phyloP scores from a whole-genome alignment of 2,797 vertebrate genomes.

The Sebastes oblongus region DNA sequence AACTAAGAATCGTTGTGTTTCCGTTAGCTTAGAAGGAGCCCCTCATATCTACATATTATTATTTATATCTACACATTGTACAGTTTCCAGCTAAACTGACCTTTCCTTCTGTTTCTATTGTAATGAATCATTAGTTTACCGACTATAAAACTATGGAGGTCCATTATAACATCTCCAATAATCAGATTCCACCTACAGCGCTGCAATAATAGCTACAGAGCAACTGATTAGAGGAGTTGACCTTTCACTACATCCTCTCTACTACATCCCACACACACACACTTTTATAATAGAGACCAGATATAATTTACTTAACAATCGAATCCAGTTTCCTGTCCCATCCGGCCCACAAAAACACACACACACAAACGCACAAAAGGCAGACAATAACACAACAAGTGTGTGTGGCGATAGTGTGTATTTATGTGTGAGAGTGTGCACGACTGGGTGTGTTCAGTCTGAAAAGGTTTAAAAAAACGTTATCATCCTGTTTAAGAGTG shows the following conservation, averaged over 20 bases:
- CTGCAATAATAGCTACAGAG: constrained; percentile 41
- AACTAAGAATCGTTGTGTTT: too few species aligned
- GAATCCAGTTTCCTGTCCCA: constrained; percentile 35
- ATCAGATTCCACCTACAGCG: constrained; percentile 63
- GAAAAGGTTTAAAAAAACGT: not conserved
- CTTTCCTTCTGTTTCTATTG: constrained; percentile 31
- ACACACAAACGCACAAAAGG: not conserved
- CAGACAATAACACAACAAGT: not conserved
- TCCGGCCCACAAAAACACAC: constrained; percentile 11
- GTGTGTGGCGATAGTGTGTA: not conserved
- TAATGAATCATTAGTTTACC: constrained; percentile 57
- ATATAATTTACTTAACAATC: constrained; percentile 60
- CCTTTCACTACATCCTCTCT: constrained; percentile 57
- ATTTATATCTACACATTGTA: not conserved
- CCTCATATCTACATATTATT: too few species aligned
- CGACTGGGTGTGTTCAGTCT: not conserved
- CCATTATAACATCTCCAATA: constrained; percentile 54
- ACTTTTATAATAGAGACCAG: constrained; percentile 20
- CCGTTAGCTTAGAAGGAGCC: too few species aligned
- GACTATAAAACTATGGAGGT: constrained; percentile 54
- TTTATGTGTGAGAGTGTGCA: not conserved
- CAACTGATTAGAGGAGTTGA: constrained; percentile 61
- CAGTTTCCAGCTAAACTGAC: constrained; percentile 3
- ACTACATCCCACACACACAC: constrained; percentile 19
- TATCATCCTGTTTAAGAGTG: not conserved